A percentile compares a stretch with the other conserved stretches of the same genome.
Conservation (phyloP, 2,113 vertebrate genomes). For the Tor tambroides region DNA sequence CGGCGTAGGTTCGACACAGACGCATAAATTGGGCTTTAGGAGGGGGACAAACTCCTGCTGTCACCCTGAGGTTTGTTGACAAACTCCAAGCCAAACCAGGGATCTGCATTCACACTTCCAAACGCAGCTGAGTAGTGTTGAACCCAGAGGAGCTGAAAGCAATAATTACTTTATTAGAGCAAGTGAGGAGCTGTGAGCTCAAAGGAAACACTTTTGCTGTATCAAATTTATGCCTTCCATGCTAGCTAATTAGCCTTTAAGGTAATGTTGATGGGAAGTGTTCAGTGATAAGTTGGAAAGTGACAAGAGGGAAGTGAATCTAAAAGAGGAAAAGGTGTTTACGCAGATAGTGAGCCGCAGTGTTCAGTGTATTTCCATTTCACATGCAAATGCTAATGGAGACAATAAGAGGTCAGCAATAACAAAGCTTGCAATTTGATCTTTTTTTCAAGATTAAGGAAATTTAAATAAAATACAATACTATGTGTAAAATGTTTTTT, state of each 20-base stretch:
- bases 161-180: slow-evolving; percentile 19
- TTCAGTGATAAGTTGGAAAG: neutral
- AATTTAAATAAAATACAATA: too few species aligned
- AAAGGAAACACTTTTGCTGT: neutral
- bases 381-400: neutral
- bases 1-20: too few species aligned
- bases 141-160: neutral
- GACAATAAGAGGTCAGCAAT: neutral
- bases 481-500: too few species aligned
- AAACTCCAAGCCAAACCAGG: neutral
- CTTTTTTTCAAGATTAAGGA: neutral
- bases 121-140: neutral
- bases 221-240: neutral
- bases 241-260: slow-evolving; percentile 26
- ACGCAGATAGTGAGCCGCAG: neutral
- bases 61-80: slow-evolving; percentile 9
- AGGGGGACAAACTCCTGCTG: neutral
- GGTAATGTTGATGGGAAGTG: neutral
- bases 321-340: slow-evolving; percentile 45
- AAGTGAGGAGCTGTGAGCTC: neutral
- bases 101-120: neutral
- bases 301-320: neutral
- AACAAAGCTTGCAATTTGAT: neutral
- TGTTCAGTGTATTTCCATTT: neutral
- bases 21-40: slow-evolving; percentile 28